Evolutionary conservation across 2,113 vertebrate species (phyloP).

Genomic region (Nesospiza acunhae): DNA sequence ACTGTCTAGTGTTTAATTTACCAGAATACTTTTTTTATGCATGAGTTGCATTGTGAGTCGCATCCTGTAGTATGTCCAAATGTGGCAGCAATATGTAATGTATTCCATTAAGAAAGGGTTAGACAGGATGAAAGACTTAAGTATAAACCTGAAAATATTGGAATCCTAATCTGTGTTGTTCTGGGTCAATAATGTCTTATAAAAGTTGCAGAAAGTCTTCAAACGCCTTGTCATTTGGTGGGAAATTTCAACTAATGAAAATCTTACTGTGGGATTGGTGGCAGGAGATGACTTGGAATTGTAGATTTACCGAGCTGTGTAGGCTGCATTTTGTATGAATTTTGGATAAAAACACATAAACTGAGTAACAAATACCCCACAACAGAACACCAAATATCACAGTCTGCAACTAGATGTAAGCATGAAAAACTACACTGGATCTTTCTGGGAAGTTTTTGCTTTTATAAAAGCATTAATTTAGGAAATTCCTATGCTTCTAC

Average conservation of each 20-base stretch:
- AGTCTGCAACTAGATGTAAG: neutral
- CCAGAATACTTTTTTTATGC: neutral
- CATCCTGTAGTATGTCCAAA: neutral
- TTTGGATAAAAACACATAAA: neutral
- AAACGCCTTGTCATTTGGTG: neutral
- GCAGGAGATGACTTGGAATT: neutral
- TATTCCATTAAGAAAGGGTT: neutral
- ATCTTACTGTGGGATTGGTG: neutral
- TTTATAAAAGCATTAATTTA: neutral
- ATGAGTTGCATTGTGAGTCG: neutral
- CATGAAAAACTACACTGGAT: neutral
- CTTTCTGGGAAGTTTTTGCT: neutral
- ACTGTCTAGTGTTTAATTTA: neutral
- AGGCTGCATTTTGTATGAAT: neutral
- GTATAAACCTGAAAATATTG: neutral
- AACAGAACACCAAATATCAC: neutral
- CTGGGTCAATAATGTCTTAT: neutral
- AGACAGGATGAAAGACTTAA: neutral
- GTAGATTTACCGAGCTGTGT: neutral
- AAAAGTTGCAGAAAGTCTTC: neutral
- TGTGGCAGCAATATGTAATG: neutral
- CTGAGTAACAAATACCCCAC: neutral
- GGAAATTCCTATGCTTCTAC: neutral
- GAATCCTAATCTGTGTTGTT: neutral
- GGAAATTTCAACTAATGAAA: neutral